Base-by-base conservation (phyloP, 2,888 invertebrate genomes). In the Hetaerina titia region DNA sequence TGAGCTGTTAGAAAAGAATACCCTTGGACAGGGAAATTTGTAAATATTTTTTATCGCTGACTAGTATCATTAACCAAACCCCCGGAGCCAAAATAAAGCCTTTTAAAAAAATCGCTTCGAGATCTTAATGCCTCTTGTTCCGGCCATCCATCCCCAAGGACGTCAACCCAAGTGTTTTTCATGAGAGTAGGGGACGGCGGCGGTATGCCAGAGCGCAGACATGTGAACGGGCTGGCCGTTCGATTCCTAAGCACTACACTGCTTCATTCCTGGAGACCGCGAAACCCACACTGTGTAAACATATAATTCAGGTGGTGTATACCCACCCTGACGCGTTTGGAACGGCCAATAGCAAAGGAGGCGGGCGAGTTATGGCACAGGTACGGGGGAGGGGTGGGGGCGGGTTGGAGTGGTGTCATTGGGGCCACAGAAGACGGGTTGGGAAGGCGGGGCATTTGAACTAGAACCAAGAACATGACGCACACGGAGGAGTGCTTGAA, bases 281-380 rank as follows among this genome's bases (percentile, higher is more conserved):
- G 45, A 17, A 17, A 11, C 31, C 81, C 81, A 8, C 81, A 13
- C 81, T 15, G 31, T 13, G 22, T 31, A 31, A 19, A 81, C 81
- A 81, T 31, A 81, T 81, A 81, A 31, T 81, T 81, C 81, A 81
- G 81, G 13, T 11, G 81, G 81, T 81, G 81, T 31, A 81, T 81
- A 81, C 81, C 8, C 81, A 5, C 15, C 81, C 31, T 81, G 81
- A 31, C 81, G 81, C 81, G 81, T 25, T 81, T 13, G 0, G 8
- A 81, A n/a, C 69, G 69, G 19, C 69, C 69, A 17, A n/a, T 69
- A 11, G 69, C 69, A n/a, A 69, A n/a, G n/a, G 45, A 45, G 45
- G 45, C 45, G 45, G 45, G 45, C 45, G 45, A 45, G 45, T 45
- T 45, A 45, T 45, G n/a, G 69, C 69, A n/a, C 69, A 5, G 6